Evolutionary conservation across 2,888 invertebrate species (phyloP), one percentile per base, ranked within the genome.

Genomic region (Macrophya alboannulata): DNA sequence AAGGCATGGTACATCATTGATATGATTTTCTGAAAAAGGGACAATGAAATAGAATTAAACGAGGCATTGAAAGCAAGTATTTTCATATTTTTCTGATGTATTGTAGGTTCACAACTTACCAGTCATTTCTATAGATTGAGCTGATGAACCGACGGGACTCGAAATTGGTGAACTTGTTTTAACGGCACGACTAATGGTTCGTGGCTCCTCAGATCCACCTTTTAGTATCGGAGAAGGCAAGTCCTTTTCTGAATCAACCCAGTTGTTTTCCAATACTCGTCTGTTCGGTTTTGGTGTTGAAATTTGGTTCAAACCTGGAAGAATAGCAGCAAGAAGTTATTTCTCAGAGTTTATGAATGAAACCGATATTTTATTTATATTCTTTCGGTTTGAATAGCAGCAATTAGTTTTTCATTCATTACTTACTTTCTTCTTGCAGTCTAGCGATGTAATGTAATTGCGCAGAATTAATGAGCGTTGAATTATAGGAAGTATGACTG

Each of bases 181-280:
- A 12, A 91, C 87, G 31, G 81, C 87, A 8, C 85, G 88, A 25
- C 90, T 89, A 0, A 84, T 86, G 87, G 87, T 89, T 62, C 87
- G 81, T 9, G 37, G 87, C 4, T 85, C 87, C 43, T 89, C 87
- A 21, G 65, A 65, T 77, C 86, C 88, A 76, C 89, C 89, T 84
- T 92, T 93, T 8, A 88, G 72, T 84, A 93, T 93, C 8, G 93
- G 93, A 12, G 92, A 93, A 4, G 92, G 92, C 81, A 92, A 88
- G 88, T 92, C 88, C 45, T 87, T 89, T 31, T 89, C 87, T 8
- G 81, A 72, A 1, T 89, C 87, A 0, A 90, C 79, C 93, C 92
- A 92, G 45, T 89, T 90, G 82, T 90, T 92, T 48, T 92, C 91
- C 31, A 91, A 62, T 6, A 91, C 86, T 86, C 86, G 87, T 71